These are phyloP conservation scores for Conus canariensis DNA, from an alignment of 2,888 invertebrate species.

Conservation along the genomic window DNA sequence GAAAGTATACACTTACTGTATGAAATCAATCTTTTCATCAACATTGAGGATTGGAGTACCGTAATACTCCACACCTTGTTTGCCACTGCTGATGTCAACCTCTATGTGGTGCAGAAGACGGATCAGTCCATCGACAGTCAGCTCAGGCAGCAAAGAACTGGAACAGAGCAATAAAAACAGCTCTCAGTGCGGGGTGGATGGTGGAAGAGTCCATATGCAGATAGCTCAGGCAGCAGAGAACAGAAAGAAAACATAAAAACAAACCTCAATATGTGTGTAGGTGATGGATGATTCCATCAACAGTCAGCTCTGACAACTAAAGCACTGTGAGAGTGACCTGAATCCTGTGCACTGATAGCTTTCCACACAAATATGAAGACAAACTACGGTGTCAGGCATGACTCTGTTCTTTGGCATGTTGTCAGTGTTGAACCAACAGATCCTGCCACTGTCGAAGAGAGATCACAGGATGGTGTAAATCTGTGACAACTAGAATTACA, in stretches of 20 bases:
- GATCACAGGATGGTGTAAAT: too few species aligned
- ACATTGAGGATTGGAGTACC: slow-evolving; percentile 62
- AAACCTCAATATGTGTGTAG: slow-evolving; percentile 60
- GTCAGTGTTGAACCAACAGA: too few species aligned
- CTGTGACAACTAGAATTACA: too few species aligned
- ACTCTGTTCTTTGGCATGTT: too few species aligned
- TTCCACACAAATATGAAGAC: neutral
- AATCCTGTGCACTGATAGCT: neutral
- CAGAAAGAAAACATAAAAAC: slow-evolving; percentile 31
- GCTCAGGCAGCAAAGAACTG: slow-evolving; percentile 55
- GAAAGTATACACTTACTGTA: slow-evolving; percentile 60
- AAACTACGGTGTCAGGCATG: neutral
- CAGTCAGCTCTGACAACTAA: slow-evolving; percentile 59
- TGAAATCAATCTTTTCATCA: slow-evolving; percentile 63
- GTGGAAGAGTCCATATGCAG: slow-evolving; percentile 59
- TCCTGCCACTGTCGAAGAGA: too few species aligned
- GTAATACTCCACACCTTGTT: slow-evolving; percentile 65
- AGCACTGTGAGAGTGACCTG: neutral
- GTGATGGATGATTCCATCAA: slow-evolving; percentile 60
- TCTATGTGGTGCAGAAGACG: slow-evolving; percentile 63
- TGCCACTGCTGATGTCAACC: slow-evolving; percentile 59
- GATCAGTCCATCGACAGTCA: slow-evolving; percentile 62
- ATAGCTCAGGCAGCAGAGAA: slow-evolving; percentile 58
- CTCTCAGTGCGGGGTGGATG: slow-evolving; percentile 63
- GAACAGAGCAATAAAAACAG: slow-evolving; percentile 12